phyloP scores from a whole-genome alignment of 2,113 vertebrate species.

The Catharus minimus region DNA sequence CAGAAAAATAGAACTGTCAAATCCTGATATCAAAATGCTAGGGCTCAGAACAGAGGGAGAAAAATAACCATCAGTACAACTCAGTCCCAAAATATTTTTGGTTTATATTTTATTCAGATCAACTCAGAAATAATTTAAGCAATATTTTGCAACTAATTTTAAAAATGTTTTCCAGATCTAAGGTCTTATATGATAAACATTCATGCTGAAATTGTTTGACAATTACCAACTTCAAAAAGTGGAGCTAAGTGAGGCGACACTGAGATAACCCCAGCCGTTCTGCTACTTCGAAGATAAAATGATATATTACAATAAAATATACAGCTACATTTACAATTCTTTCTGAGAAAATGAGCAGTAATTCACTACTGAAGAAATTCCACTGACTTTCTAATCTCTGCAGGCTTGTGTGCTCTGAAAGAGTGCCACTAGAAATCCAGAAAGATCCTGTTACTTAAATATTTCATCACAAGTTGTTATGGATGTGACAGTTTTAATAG shows the following conservation, averaged over 20 bases:
- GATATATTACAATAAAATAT: background rate
- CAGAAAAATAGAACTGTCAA: background rate
- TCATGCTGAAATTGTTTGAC: background rate
- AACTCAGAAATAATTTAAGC: background rate
- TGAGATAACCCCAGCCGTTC: background rate
- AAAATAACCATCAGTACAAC: background rate
- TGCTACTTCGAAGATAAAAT: slow-evolving; percentile 13
- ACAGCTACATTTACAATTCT: background rate
- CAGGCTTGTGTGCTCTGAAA: background rate
- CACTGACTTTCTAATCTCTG: background rate
- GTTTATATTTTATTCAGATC: background rate
- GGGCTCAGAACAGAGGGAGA: background rate
- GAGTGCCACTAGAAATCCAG: slow-evolving; percentile 29
- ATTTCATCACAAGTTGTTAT: slow-evolving; percentile 57
- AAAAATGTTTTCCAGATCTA: background rate
- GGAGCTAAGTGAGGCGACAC: background rate
- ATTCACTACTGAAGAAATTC: slow-evolving; percentile 17
- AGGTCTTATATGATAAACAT: background rate
- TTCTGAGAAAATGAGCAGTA: slow-evolving; percentile 34
- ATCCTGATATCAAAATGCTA: background rate
- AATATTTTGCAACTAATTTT: background rate
- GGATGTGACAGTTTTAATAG: slow-evolving; percentile 28
- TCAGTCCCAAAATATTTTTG: background rate
- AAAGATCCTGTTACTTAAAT: slow-evolving; percentile 50
- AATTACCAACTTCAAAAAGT: background rate